Percentiles rank a stretch among this genome's conserved stretches.
phyloP scores from a whole-genome alignment of 2,113 vertebrate species.

The Pygoscelis antarcticus region DNA sequence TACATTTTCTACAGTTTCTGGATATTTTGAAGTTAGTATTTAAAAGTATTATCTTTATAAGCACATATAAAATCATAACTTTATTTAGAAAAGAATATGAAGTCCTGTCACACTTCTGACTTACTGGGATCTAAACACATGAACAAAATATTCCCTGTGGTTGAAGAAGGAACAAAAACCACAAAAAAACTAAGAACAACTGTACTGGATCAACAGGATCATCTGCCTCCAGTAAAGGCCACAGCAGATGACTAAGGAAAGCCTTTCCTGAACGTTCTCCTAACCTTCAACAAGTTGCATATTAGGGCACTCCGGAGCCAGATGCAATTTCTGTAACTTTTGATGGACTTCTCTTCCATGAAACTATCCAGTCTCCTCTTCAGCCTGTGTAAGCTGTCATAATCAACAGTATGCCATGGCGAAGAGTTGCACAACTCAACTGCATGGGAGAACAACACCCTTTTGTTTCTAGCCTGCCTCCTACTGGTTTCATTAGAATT shows the following conservation, averaged over 20 bases:
- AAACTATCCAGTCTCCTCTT: neutral
- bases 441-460: accelerated
- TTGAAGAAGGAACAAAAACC: neutral
- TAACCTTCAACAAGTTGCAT: neutral
- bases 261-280: neutral
- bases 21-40: neutral
- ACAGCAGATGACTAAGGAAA: neutral
- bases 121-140: neutral
- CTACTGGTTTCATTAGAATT: neutral
- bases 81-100: neutral
- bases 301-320: neutral
- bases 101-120: neutral
- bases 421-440: neutral
- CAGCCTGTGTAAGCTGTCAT: neutral
- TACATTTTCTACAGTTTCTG: neutral
- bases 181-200: neutral
- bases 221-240: neutral
- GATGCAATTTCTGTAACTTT: neutral
- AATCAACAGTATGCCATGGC: neutral
- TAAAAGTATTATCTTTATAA: neutral
- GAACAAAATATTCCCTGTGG: neutral
- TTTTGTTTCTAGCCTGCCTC: neutral
- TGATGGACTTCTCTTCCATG: neutral
- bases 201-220: neutral
- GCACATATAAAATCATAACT: neutral